Base-by-base conservation (phyloP, 2,888 invertebrate genomes). In the Dione vanillae region DNA sequence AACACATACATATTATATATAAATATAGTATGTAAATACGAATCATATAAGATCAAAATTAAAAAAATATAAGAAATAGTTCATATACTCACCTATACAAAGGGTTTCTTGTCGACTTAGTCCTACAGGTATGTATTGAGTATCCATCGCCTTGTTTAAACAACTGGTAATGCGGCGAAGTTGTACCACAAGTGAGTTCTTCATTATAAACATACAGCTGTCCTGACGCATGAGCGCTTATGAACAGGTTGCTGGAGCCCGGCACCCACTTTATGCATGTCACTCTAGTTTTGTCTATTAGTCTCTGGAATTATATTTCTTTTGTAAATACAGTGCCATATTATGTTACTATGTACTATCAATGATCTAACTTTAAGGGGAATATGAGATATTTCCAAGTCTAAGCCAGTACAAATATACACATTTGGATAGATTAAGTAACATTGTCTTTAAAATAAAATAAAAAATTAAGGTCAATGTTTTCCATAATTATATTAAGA, bases 181-280 rank as follows among this genome's bases (percentile, higher is more conserved):
- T 96, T 19, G 97, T 96, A 10, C 98, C 97, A 89, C 98, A 98
- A 10, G 96, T 95, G 77, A 99, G 93, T 90, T 98, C 98, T 91
- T 99, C 99, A 90, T 99, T 99, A 93, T 99, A 99, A 67, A 99
- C 96, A 94, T 99, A 99, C 82, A 99, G 95, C 86, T 99, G 98
- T 20, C 99, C 99, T 71, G 98, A 98, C 74, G 97, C 96, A 90
- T 99, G 99, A 65, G 99, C 97, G 71, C 98, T 97, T 80, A 99
- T 94, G 90, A 99, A 99, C 80, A 98, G 94, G 85, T 98, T 98
- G 79, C 97, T 96, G 62, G 98, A 98, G 70, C 97, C 97, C 20
- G 99, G 99, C 79, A 99, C 96, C 99, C 99, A 99, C 83, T 97
- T 96, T 84, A 99, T 96, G 91, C 99, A 99, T 52, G 99, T 99